Evolutionary conservation across 2,797 vertebrate genomes (phyloP).

Genomic region (Microchirus variegatus): DNA sequence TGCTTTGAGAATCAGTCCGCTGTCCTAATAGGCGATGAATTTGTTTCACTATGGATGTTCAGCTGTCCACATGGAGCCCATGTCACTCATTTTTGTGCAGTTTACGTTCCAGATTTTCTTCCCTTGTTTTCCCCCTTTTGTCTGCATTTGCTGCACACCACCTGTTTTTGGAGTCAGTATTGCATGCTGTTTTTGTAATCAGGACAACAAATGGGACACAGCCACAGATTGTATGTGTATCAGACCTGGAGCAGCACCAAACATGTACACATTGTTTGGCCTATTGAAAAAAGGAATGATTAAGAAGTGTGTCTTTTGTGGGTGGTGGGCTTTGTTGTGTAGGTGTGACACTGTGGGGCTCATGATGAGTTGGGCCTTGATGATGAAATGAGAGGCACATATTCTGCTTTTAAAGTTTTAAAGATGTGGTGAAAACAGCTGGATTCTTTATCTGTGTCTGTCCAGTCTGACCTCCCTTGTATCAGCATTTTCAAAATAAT

Average conservation of each 20-base stretch:
- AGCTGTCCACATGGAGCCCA: conserved; percentile 44
- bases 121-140: conserved; percentile 36
- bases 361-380: conserved; percentile 25
- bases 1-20: conserved; percentile 47
- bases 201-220: conserved; percentile 55
- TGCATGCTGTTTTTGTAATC: conserved; percentile 70
- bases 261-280: conserved; percentile 29
- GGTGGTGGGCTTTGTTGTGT: conserved; percentile 15
- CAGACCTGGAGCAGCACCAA: conserved; percentile 34
- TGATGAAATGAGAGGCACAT: conserved; percentile 57
- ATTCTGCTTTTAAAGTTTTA: no score
- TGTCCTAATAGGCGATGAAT: conserved; percentile 16
- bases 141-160: conserved; percentile 52
- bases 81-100: conserved; percentile 27
- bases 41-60: conserved; percentile 34
- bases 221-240: conserved; percentile 28
- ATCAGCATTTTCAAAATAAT: conserved; percentile 23
- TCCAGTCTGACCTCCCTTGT: conserved; percentile 18
- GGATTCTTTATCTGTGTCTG: conserved; percentile 28
- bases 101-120: conserved; percentile 55
- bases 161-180: conserved; percentile 71
- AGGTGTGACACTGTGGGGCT: conserved; percentile 33
- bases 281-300: conserved; percentile 22
- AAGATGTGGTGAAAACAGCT: conserved; percentile 35
- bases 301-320: conserved; percentile 27